Percentiles rank a stretch among this genome's conserved stretches.
Conservation (phyloP, 2,888 invertebrate species). For the Limenitis camilla region DNA sequence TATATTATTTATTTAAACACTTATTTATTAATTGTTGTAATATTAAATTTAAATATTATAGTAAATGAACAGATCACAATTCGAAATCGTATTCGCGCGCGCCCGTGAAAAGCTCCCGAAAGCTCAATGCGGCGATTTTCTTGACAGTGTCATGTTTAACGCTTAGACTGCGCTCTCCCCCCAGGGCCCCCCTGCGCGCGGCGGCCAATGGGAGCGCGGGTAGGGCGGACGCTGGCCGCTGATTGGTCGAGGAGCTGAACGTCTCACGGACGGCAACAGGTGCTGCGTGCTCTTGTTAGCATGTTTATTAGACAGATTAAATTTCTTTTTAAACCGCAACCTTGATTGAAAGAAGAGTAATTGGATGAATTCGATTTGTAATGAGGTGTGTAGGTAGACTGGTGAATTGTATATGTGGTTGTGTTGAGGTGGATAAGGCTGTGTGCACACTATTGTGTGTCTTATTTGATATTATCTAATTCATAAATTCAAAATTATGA, state of each 20-base stretch:
- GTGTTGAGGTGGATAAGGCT: background rate
- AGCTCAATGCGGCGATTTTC: conserved; percentile 73
- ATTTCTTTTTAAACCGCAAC: conserved; percentile 65
- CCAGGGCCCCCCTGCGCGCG: conserved; percentile 38
- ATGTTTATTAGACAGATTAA: conserved; percentile 73
- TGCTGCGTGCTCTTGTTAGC: conserved; percentile 68
- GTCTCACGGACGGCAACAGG: conserved; percentile 74
- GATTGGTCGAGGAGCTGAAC: conserved; percentile 57
- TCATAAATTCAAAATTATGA: too few species aligned
- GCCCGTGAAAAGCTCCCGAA: conserved; percentile 66
- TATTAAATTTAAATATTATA: background rate
- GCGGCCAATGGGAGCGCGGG: conserved; percentile 54
- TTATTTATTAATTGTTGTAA: background rate
- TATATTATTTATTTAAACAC: background rate
- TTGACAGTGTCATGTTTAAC: conserved; percentile 63
- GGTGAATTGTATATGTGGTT: conserved; percentile 10
- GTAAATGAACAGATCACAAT: conserved; percentile 4
- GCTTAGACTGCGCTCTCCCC: conserved; percentile 45
- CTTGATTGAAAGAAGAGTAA: conserved; percentile 50
- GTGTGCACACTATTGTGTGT: background rate
- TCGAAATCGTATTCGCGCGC: conserved; percentile 31
- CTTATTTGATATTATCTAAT: too few species aligned
- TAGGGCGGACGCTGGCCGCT: conserved; percentile 62
- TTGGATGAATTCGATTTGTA: conserved; percentile 49
- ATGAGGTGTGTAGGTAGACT: conserved; percentile 21